Percentiles rank a stretch among this genome's conserved stretches.
Conservation (phyloP, 2,113 vertebrate genomes). For the Pogonocichla stellata region DNA sequence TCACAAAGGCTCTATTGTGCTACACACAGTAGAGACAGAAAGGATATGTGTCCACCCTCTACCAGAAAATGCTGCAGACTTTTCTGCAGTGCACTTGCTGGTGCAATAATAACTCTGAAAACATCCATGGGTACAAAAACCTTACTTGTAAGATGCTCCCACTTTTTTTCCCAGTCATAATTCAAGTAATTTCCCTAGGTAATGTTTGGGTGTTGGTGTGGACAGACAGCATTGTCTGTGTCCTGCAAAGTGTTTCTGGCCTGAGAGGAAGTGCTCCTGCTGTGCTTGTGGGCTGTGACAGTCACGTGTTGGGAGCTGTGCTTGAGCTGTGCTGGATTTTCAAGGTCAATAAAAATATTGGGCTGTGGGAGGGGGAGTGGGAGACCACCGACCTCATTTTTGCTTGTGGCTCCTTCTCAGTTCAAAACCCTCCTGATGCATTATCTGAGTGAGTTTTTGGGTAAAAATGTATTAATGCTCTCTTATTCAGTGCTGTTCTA, state of each 20-base stretch:
- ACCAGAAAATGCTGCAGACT: neutral
- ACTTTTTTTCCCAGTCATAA: neutral
- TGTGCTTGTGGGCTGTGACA: neutral
- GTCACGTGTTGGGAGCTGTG: neutral
- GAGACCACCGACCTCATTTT: neutral
- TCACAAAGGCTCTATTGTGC: slow-evolving; percentile 18
- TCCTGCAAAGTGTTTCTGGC: neutral
- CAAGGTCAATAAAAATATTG: slow-evolving; percentile 9
- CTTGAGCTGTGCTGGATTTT: neutral
- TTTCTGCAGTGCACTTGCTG: neutral
- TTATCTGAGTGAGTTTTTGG: slow-evolving; percentile 26
- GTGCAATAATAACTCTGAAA: neutral
- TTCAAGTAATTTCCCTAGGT: neutral
- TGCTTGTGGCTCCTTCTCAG: neutral
- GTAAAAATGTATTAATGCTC: slow-evolving; percentile 56
- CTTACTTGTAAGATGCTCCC: neutral
- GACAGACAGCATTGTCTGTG: neutral
- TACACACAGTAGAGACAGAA: neutral
- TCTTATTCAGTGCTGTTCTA: slow-evolving; percentile 61
- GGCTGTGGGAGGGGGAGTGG: accelerated
- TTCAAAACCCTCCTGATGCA: slow-evolving; percentile 13
- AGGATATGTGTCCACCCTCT: neutral
- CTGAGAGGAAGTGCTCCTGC: neutral
- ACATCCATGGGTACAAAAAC: neutral
- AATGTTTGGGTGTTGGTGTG: neutral